phyloP scores from a whole-genome alignment of 2,113 vertebrate species.

The Oceanites oceanicus region DNA sequence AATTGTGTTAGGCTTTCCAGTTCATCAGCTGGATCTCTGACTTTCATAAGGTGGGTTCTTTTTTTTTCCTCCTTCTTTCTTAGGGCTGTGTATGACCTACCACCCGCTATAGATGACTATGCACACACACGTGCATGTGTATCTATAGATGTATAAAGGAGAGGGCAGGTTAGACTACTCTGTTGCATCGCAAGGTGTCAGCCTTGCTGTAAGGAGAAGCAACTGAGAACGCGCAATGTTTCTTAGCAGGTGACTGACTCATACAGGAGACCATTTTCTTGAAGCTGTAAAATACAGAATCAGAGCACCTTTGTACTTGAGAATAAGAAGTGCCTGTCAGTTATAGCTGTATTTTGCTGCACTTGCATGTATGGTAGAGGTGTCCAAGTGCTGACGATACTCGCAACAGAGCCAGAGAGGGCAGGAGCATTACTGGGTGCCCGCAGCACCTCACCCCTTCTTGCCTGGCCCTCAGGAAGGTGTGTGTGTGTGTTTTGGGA shows the following conservation, averaged over 20 bases:
- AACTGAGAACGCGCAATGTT: neutral
- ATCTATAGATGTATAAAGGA: neutral
- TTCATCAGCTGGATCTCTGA: neutral
- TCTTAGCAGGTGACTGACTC: neutral
- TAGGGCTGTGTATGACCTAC: neutral
- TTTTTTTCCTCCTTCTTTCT: neutral
- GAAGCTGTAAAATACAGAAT: neutral
- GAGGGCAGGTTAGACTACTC: neutral
- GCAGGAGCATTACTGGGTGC: neutral
- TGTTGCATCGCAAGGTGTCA: neutral
- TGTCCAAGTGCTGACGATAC: neutral
- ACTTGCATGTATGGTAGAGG: neutral
- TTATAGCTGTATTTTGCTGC: neutral
- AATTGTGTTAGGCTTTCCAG: neutral
- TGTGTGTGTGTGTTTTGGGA: neutral
- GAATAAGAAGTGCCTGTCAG: neutral
- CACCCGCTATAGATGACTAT: neutral
- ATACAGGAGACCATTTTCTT: neutral
- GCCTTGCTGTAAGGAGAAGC: neutral
- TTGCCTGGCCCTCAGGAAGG: neutral
- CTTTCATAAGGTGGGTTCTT: neutral
- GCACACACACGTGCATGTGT: fast-evolving
- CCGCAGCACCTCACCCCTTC: neutral
- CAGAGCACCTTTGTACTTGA: neutral
- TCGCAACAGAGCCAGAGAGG: neutral